A percentile compares a stretch with the other conserved stretches of the same genome.
Conservation (phyloP, 1,140 invertebrate species). For the Wasmannia auropunctata region DNA sequence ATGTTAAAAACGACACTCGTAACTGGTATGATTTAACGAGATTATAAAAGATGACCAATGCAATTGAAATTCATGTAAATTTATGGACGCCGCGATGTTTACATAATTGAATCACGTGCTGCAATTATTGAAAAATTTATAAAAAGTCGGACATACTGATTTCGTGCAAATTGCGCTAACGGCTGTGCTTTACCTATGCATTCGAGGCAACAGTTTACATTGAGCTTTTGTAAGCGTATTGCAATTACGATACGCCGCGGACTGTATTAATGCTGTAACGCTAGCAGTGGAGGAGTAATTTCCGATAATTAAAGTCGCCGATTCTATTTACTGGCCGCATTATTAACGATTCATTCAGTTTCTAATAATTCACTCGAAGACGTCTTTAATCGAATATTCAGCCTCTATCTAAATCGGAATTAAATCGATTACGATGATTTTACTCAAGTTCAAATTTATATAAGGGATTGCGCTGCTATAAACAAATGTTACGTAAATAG, state of each 20-base stretch:
- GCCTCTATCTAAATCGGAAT: not conserved
- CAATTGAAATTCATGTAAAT: constrained; percentile 27
- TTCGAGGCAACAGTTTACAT: not conserved
- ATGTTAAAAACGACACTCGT: not conserved
- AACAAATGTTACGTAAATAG: not conserved
- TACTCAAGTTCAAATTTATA: not conserved
- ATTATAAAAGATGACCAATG: not conserved
- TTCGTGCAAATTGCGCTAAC: constrained; percentile 14
- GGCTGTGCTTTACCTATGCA: not conserved
- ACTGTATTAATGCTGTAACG: constrained; percentile 45
- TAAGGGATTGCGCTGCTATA: not conserved
- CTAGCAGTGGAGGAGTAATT: constrained; percentile 30
- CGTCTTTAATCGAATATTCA: constrained; percentile 12
- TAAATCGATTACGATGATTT: not conserved
- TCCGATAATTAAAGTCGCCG: constrained; percentile 45
- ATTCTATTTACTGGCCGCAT: constrained; percentile 39
- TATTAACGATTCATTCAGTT: constrained; percentile 43
- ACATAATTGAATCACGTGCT: not conserved
- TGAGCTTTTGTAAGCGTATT: constrained; percentile 27
- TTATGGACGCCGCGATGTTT: not conserved
- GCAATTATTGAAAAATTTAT: constrained; percentile 31
- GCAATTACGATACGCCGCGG: constrained; percentile 31
- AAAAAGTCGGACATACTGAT: constrained; percentile 1
- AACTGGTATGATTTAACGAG: not conserved
- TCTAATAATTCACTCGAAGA: constrained; percentile 22